Evolutionary conservation across 2,888 invertebrate genomes (phyloP).

Genomic region (Apotomis betuletana): DNA sequence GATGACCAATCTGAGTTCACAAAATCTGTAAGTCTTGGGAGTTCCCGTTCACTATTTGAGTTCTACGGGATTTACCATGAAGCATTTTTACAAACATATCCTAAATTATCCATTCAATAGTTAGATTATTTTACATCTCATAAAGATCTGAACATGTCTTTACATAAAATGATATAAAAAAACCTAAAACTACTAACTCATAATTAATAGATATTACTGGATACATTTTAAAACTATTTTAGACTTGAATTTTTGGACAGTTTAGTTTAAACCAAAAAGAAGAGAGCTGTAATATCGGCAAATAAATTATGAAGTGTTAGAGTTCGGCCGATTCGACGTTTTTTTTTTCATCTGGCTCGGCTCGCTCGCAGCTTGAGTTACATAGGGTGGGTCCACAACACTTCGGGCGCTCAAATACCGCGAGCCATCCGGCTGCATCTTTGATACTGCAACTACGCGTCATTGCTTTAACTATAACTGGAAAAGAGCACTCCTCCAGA

Average conservation of each 20-base stretch:
- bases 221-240: constrained; percentile 17
- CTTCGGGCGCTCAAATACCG: no score
- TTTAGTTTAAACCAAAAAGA: not conserved
- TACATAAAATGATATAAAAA: constrained; percentile 27
- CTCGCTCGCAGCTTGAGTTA: no score
- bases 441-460: no score
- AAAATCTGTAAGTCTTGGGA: not conserved
- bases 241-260: constrained; percentile 9
- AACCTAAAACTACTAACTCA: constrained; percentile 1
- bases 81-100: not conserved
- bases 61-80: not conserved
- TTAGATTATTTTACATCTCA: constrained; percentile 25
- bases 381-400: no score
- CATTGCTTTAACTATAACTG: no score
- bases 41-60: not conserved
- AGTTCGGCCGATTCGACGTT: no score
- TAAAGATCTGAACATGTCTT: constrained; percentile 21
- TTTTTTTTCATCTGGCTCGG: no score
- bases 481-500: no score
- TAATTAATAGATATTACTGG: not conserved
- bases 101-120: not conserved
- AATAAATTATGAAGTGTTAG: not conserved
- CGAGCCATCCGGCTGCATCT: no score
- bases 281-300: not conserved
- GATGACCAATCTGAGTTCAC: no score